Evolutionary conservation across 2,113 vertebrate species (phyloP), one percentile per base, ranked within the genome.

Genomic region (Natator depressus): DNA sequence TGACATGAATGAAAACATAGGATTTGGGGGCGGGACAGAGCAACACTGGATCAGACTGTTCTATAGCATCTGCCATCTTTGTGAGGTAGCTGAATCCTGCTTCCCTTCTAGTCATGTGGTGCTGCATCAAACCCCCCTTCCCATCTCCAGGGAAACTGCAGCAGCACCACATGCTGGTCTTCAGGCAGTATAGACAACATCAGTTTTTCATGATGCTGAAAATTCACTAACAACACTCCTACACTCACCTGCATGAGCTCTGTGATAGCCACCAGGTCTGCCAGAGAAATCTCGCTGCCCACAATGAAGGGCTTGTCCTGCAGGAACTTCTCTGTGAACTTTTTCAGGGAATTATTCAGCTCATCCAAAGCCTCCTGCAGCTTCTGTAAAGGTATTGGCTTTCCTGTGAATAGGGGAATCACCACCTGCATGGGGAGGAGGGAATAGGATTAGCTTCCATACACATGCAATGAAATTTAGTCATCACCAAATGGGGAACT

Each of bases 281-380:
- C 99, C 97, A 99, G 29, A 12, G 98, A 99, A 91, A 99, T 97
- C 25, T 97, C 84, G 75, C 98, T 50, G 3, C 98, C 98, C 1
- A 92, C 31, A 8, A 99, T 98, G 97, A 99, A 99, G 14, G 94
- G 82, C 62, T 96, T 98, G 90, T 98, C 94, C 94, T 98, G 96
- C 47, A 99, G 98, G 95, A 99, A 99, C 12, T 98, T 98, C 86
- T 98, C 93, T 93, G 99, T 98, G 7, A 99, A 90, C 42, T 98
- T 19, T n/a, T 98, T 80, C 55, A 99, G 90, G 6, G 98, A 97
- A 29, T 91, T 84, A 7, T 97, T 97, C 92, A 99, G 87, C 10
- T 98, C 98, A 62, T 98, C 98, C 13, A 98, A 0, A 3, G 97
- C 95, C 2, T 89, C 35, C 2, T 97, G 96, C 96, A 98, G 95